Evolutionary conservation across 2,797 vertebrate genomes (phyloP).

Genomic region (Epinephelus malabaricus): DNA sequence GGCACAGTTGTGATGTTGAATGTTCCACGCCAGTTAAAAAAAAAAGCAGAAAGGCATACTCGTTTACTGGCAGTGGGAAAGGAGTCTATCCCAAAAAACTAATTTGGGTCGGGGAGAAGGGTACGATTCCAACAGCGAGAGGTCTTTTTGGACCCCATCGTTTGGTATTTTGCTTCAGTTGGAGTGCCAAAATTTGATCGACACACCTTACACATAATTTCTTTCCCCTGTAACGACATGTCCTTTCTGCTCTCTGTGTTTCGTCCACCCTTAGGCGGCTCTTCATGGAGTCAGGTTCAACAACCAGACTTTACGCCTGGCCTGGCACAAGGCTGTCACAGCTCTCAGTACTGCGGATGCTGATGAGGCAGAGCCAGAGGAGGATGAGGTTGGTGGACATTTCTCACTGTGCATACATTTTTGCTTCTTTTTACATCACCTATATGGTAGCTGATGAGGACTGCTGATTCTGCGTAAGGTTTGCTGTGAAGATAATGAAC

Average conservation of each 20-base stretch:
- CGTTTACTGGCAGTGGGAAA: no score
- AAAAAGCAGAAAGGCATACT: no score
- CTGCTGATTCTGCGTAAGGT: background rate
- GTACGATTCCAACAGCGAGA: no score
- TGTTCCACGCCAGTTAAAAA: no score
- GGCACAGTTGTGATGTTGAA: no score
- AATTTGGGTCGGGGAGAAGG: no score
- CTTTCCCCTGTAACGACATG: background rate
- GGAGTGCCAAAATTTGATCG: background rate
- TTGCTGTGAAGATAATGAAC: background rate
- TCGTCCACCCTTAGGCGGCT: slow-evolving; percentile 87
- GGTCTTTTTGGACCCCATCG: no score
- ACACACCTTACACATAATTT: background rate
- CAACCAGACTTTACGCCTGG: slow-evolving; percentile 91
- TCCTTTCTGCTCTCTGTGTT: background rate
- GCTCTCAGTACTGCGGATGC: slow-evolving; percentile 85
- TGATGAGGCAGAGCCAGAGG: slow-evolving; percentile 93
- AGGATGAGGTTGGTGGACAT: slow-evolving; percentile 92
- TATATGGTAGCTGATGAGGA: background rate
- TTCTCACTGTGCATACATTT: slow-evolving; percentile 3
- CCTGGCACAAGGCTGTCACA: slow-evolving; percentile 93
- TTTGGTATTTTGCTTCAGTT: no score
- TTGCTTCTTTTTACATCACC: background rate
- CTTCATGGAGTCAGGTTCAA: slow-evolving; percentile 93
- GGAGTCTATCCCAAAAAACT: no score